Evolutionary conservation across 2,797 vertebrate species (phyloP).

Genomic region (Brachyrhaphis roseni): DNA sequence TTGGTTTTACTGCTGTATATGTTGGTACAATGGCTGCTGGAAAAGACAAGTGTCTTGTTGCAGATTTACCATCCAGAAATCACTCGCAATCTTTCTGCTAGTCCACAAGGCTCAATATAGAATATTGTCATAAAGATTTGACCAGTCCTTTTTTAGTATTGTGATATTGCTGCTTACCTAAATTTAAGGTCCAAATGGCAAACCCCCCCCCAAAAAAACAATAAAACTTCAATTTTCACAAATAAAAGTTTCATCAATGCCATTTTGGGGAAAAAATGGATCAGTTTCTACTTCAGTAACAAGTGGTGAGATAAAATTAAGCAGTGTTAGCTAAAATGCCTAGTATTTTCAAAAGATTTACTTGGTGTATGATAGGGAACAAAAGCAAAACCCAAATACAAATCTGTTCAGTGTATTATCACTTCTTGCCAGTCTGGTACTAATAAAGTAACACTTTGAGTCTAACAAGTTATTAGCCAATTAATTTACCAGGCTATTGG

Average conservation of each 20-base stretch:
- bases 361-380: not conserved
- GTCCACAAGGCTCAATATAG: not conserved
- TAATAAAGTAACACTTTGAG: not conserved
- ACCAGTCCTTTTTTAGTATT: not conserved
- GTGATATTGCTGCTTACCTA: not conserved
- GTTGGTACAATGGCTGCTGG: no score
- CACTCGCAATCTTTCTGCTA: no score
- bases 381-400: not conserved
- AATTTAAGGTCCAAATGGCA: not conserved
- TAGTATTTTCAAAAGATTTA: not conserved
- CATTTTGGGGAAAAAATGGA: not conserved
- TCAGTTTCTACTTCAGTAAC: not conserved
- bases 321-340: not conserved
- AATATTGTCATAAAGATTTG: not conserved
- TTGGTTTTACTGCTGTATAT: no score
- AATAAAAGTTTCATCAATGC: not conserved
- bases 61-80: no score
- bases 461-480: not conserved
- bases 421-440: not conserved
- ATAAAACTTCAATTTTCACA: not conserved
- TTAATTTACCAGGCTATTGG: not conserved
- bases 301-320: not conserved
- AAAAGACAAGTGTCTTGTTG: no score
- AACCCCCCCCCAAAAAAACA: no score
- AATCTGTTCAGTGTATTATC: not conserved